phyloP scores from a whole-genome alignment of 2,888 invertebrate genomes.

The Conistra vaccinii region DNA sequence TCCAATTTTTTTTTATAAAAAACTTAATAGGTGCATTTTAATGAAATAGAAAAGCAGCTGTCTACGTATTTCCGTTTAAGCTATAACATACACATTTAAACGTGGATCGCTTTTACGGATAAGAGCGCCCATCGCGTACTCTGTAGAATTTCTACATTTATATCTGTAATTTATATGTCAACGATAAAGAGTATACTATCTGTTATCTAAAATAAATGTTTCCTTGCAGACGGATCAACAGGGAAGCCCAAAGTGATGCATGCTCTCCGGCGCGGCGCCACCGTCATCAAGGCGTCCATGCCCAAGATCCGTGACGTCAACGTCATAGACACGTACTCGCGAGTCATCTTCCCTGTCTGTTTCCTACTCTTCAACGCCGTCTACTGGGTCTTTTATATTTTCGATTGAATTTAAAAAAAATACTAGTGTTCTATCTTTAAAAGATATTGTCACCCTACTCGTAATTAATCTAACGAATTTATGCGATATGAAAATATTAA shows the following conservation, averaged over 20 bases:
- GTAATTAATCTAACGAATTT: conserved; percentile 66
- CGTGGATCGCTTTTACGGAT: background rate
- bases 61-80: background rate
- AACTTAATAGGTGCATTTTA: background rate
- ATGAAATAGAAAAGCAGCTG: background rate
- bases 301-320: conserved; percentile 99
- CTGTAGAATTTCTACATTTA: background rate
- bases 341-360: conserved; percentile 98
- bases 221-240: conserved; percentile 87
- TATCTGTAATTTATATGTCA: background rate
- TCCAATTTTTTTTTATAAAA: background rate
- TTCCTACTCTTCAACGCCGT: conserved; percentile 98
- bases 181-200: background rate
- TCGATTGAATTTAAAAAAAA: conserved; percentile 87
- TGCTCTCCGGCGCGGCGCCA: conserved; percentile 95
- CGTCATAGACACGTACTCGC: conserved; percentile 99
- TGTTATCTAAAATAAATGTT: conserved; percentile 13
- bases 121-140: background rate
- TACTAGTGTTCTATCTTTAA: conserved; percentile 40
- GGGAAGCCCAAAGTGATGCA: conserved; percentile 94
- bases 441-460: conserved; percentile 53
- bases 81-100: background rate
- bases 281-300: conserved; percentile 96
- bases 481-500: conserved; percentile 45
- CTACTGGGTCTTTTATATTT: conserved; percentile 98